phyloP scores from a whole-genome alignment of 2,113 vertebrate genomes.

The Dicrurus megarhynchus region DNA sequence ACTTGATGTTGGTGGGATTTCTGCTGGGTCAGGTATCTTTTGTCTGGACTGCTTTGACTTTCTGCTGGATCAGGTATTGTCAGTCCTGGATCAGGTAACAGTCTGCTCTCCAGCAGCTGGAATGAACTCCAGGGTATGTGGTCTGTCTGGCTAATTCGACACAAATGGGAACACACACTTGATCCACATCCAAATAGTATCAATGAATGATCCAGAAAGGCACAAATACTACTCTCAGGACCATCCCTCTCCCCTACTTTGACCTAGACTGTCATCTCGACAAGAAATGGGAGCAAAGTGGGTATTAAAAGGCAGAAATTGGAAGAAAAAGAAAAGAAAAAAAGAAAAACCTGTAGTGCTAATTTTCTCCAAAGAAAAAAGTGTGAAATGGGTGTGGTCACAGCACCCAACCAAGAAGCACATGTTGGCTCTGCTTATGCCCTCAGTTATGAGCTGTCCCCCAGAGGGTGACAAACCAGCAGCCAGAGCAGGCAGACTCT shows the following conservation, averaged over 20 bases:
- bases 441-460: no score
- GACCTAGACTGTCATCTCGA: neutral
- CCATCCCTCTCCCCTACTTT: neutral
- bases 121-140: accelerated
- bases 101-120: neutral
- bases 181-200: neutral
- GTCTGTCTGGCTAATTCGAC: neutral
- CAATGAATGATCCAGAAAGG: neutral
- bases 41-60: neutral
- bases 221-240: neutral
- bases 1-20: neutral
- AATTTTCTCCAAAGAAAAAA: neutral
- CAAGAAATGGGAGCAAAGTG: neutral
- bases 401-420: neutral
- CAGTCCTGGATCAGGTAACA: neutral
- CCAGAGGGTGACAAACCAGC: neutral
- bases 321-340: neutral
- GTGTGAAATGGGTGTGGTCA: neutral
- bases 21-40: neutral
- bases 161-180: neutral
- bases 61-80: neutral
- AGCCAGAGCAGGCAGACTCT: neutral
- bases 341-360: neutral
- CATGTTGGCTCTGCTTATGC: neutral
- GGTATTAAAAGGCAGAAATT: neutral